Conservation (phyloP, 2,113 vertebrate species). For the Riparia riparia region DNA sequence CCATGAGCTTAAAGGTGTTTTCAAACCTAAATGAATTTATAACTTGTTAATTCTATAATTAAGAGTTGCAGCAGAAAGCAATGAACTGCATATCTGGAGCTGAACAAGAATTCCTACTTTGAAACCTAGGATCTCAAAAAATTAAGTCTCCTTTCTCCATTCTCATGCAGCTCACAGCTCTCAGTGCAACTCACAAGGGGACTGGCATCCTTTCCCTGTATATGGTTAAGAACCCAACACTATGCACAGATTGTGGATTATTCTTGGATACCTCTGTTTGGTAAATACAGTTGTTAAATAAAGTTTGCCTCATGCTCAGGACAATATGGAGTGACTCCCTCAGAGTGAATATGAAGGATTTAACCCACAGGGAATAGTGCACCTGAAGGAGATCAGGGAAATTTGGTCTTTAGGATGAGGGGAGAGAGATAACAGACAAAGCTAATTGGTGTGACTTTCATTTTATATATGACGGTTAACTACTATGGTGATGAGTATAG, state of each 20-base stretch:
- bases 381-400: background rate
- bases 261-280: background rate
- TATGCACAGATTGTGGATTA: background rate
- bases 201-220: background rate
- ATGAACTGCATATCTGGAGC: background rate
- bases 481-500: slow-evolving; percentile 7
- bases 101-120: background rate
- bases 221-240: background rate
- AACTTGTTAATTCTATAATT: background rate
- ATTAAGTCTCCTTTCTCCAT: background rate
- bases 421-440: background rate
- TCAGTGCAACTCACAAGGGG: background rate
- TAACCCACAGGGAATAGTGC: background rate
- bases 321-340: background rate
- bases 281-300: background rate
- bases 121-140: background rate
- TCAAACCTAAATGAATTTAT: background rate
- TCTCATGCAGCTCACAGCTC: background rate
- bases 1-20: background rate
- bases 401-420: background rate
- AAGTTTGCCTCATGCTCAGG: background rate
- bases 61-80: background rate
- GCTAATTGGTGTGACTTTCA: slow-evolving; percentile 18
- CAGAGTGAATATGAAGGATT: background rate
- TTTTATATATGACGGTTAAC: slow-evolving; percentile 23